phyloP scores from a whole-genome alignment of 1,140 invertebrate genomes.

The Zophobas morio region DNA sequence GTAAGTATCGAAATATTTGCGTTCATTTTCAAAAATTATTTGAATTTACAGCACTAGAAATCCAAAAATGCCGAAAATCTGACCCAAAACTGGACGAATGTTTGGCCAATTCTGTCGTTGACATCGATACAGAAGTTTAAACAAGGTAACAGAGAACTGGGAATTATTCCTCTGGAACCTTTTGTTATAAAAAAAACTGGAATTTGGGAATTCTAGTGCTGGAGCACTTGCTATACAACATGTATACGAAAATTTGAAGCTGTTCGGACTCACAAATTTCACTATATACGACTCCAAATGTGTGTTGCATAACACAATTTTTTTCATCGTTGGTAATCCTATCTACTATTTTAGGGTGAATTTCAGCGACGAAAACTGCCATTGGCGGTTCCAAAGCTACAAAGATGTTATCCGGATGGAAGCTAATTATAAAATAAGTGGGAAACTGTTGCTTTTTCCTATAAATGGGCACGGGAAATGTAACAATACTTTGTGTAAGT shows the following conservation, averaged over 20 bases:
- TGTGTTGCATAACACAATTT: neutral
- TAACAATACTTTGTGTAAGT: slow-evolving; percentile 8
- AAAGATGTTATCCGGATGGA: slow-evolving; percentile 3
- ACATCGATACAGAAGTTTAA: neutral
- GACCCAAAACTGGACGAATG: slow-evolving; percentile 4
- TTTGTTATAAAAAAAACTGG: slow-evolving; percentile 7
- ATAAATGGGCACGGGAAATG: slow-evolving; percentile 24
- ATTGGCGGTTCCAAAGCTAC: neutral
- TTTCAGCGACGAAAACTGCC: slow-evolving; percentile 1
- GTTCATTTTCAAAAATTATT: neutral
- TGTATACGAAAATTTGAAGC: neutral
- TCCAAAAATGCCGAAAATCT: neutral
- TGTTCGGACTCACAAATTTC: neutral
- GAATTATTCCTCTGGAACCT: neutral
- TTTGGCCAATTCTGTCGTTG: neutral
- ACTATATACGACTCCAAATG: slow-evolving; percentile 2
- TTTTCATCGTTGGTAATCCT: neutral
- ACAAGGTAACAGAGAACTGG: slow-evolving; percentile 9
- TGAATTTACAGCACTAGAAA: neutral
- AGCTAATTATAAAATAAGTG: slow-evolving; percentile 51
- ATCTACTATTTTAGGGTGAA: neutral
- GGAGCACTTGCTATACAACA: neutral
- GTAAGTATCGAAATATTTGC: neutral
- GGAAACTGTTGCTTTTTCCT: slow-evolving; percentile 11
- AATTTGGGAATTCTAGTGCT: neutral